Base-by-base conservation (phyloP, 2,797 vertebrate genomes). In the Sitta carolinensis region DNA sequence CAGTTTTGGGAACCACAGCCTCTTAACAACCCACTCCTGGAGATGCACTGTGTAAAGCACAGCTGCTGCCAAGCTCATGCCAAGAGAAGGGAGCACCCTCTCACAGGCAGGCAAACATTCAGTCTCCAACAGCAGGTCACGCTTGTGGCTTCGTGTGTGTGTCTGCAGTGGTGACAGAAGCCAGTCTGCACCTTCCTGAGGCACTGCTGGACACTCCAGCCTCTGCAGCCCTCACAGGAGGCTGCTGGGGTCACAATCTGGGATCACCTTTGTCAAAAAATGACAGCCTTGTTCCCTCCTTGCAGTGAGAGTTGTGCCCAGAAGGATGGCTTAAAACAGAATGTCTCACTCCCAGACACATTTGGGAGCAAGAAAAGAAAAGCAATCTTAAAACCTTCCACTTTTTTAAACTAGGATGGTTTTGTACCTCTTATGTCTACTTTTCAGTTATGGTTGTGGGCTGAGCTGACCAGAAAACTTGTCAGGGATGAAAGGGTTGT, bases 71-170 rank as follows among this genome's bases (percentile, higher is more conserved):
- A 66, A 68, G 62, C 95, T 87, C 32, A 11, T 10, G 13, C 62
- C 57, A 75, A 51, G 70, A 82, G 26, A 67, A 43, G 52, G 57
- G 59, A 93, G 50, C 66, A 45, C 20, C 25, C 78, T 25, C 50
- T 45, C 4, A 0, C 29, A 32, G 0, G 0, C 18, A 54, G 52
- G n/a, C 27, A 72, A 74, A 34, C 63, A 40, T 10, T 16, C 25
- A 10, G 58, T 1, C 29, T 67, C 57, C 67, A 62, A 20, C 26
- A 66, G 32, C 42, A 61, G 42, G 38, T 57, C 77, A 58, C 1
- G 0, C 27, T 2, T 26, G 47, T 20, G 58, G 29, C 30, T 61
- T 58, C 4, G 6, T 12, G 17, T 40, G 16, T 45, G 23, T 6
- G 38, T 43, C 34, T 59, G 34, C 4, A 90, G 55, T 73, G 25